Base-by-base conservation (phyloP, 2,113 vertebrate species). In the Grantiella picta region DNA sequence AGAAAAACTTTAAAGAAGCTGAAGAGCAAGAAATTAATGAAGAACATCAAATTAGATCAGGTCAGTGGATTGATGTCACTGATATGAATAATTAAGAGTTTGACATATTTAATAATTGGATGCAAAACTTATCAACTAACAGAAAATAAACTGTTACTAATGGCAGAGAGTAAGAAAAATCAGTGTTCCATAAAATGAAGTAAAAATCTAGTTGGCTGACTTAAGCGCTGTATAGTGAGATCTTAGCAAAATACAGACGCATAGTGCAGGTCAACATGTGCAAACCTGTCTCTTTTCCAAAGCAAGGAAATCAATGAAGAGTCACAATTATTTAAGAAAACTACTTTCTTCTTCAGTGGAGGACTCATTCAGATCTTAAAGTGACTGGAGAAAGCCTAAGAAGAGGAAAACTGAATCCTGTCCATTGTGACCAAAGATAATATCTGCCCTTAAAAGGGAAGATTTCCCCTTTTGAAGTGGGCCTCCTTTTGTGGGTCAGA, bases 1-100 rank as follows among this genome's bases (percentile, higher is more conserved):
- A 89, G 38, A 57, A 96, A 92, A 93, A 82, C 18, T 29, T 90
- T 14, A 52, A 76, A 90, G 90, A 97, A 75, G 44, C 7, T 0
- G 35, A 95, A 83, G 54, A 66, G 28, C 61, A 95, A 56, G 91
- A 93, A 87, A 75, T 64, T 24, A 36, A 47, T 44, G 96, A 96
- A 91, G 94, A 95, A 28, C 75, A 82, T 44, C 36, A 92, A 53
- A 47, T 61, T 31, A 52, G 11, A 49, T 40, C 90, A 92, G 96
- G 97, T 97, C 36, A 82, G 90, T 86, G 83, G 27, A n/a, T 71
- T 77, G 65, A 47, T 42, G 75, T 81, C 36, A 60, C 9, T 54
- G 57, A 61, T 52, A 47, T 5, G 42, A 84, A 53, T 25, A 80
- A 70, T 57, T 44, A 50, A 21, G n/a, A 40, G 11, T 64, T n/a